These are phyloP conservation scores for Sebastes aleutianus DNA, from an alignment of 2,797 vertebrate genomes.

Conservation along the genomic window DNA sequence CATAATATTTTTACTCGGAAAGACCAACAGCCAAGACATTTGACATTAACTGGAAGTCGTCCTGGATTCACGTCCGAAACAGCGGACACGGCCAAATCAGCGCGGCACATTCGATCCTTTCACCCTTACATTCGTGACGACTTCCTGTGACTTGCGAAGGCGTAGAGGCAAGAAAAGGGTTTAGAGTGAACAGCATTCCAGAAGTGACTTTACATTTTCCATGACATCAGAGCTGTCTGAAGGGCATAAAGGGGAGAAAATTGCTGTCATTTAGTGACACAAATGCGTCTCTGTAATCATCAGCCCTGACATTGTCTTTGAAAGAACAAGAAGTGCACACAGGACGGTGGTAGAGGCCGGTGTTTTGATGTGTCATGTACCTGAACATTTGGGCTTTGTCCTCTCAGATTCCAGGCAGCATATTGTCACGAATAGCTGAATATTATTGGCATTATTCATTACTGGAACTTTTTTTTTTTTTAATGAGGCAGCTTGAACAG, in stretches of 20 bases:
- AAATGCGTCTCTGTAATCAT: slow-evolving; percentile 1
- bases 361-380: not conserved
- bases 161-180: not conserved
- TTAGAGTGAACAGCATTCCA: slow-evolving; percentile 51
- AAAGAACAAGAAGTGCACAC: not conserved
- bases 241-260: slow-evolving; percentile 4
- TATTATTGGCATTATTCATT: slow-evolving; percentile 35
- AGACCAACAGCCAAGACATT: slow-evolving; percentile 13
- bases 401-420: not conserved
- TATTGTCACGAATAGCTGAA: slow-evolving; percentile 11
- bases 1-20: slow-evolving; percentile 52
- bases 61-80: not conserved
- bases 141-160: not conserved
- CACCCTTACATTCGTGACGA: slow-evolving; percentile 10
- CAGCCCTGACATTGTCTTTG: not conserved
- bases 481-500: slow-evolving; percentile 26
- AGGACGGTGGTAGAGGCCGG: not conserved
- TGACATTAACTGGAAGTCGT: slow-evolving; percentile 17
- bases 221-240: slow-evolving; percentile 31
- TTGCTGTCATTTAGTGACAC: slow-evolving; percentile 20
- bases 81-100: not conserved
- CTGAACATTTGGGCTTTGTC: slow-evolving; percentile 7
- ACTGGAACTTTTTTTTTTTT: slow-evolving; percentile 5
- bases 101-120: not conserved
- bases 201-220: slow-evolving; percentile 40